Conservation (phyloP, 2,888 invertebrate species). For the Cancer borealis region DNA sequence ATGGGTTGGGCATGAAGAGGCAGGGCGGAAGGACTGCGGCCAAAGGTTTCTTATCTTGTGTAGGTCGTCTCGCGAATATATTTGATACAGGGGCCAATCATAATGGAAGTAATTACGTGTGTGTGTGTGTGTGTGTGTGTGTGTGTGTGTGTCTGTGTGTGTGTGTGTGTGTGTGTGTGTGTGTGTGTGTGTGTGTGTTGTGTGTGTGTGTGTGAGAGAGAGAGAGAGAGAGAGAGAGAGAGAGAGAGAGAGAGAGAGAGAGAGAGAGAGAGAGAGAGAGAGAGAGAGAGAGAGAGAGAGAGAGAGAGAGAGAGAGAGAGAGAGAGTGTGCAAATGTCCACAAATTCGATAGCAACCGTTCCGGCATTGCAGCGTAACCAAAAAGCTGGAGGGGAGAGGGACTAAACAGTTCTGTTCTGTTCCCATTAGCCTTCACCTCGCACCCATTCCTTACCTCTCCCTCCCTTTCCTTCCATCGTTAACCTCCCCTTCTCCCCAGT, state of each 20-base stretch:
- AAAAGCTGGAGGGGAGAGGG: neutral
- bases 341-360: neutral
- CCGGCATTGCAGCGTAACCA: neutral
- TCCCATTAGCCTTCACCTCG: neutral
- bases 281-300: neutral
- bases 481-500: conserved; percentile 17
- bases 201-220: neutral
- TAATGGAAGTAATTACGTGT: neutral
- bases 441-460: too few species aligned
- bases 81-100: too few species aligned
- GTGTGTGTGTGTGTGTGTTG: conserved; percentile 20
- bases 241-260: conserved; percentile 9
- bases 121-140: neutral
- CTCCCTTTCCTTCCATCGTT: conserved; percentile 7
- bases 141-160: conserved; percentile 3
- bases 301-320: too few species aligned
- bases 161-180: conserved; percentile 20
- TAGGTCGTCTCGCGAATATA: too few species aligned
- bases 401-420: conserved; percentile 3
- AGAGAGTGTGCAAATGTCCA: neutral
- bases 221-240: conserved; percentile 1
- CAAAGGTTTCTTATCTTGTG: too few species aligned
- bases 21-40: too few species aligned
- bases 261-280: conserved; percentile 20
- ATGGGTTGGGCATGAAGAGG: too few species aligned